Conservation (phyloP, 2,113 vertebrate species). For the Pygoscelis adeliae region DNA sequence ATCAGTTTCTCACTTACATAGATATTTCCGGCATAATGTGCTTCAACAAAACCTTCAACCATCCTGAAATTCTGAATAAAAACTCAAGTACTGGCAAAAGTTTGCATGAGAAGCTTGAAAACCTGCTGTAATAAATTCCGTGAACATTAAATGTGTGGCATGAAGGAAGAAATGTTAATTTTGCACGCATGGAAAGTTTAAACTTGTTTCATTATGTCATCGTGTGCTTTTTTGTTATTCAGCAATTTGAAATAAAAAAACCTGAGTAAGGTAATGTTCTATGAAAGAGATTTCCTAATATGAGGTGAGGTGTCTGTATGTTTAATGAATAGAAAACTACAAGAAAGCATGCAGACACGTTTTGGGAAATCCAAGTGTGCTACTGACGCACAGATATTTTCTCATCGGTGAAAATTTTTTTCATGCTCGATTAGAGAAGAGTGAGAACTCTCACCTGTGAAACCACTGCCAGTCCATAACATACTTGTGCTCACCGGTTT, state of each 20-base stretch:
- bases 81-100: not conserved
- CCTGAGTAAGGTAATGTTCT: not conserved
- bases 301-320: not conserved
- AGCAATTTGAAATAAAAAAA: not conserved
- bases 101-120: not conserved
- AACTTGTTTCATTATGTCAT: not conserved
- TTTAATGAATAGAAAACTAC: not conserved
- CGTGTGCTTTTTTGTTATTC: not conserved
- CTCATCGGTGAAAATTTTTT: not conserved
- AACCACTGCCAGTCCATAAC: not conserved
- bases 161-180: not conserved
- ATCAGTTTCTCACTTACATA: not conserved
- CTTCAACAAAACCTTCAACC: not conserved
- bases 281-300: not conserved
- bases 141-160: not conserved
- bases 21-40: not conserved
- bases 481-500: not conserved
- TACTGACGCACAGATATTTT: not conserved
- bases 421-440: not conserved
- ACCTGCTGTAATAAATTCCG: slow-evolving; percentile 55
- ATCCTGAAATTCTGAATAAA: not conserved
- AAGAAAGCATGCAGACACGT: not conserved
- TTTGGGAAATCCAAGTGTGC: not conserved
- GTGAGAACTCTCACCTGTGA: not conserved
- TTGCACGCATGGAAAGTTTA: not conserved